Evolutionary conservation across 2,113 vertebrate species (phyloP), one percentile per base, ranked within the genome.

Genomic region (Herpetotheres cachinnans): DNA sequence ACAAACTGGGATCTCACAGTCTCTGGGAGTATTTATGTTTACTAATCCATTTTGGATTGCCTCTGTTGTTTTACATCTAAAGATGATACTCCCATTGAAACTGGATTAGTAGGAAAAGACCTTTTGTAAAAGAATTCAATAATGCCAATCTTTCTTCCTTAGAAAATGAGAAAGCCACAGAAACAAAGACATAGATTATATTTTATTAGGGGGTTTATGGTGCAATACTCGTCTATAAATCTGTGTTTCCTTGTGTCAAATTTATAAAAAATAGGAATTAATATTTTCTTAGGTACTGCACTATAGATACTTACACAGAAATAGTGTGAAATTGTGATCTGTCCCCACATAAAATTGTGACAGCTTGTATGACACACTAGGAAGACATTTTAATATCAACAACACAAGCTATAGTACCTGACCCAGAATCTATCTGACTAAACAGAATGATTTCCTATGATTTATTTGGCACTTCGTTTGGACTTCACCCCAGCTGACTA

Each of bases 1-100:
- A 55, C 46, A 90, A 93, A 93, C 24, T 50, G 30, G 65, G 40
- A 81, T 92, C 69, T 81, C 70, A 69, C 2, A 5, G 49, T 55
- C 69, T 92, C 50, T 59, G 54, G 38, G 54, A 95, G 77, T 65
- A 82, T 74, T 92, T 89, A 44, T 88, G 70, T 56, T 82, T 77
- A n/a, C 36, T 94, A 94, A 94, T 83, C 67, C 52, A 61, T 81
- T 67, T 66, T 85, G 79, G 61, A 70, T 27, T 79, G 29, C 24
- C 47, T 92, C 32, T 73, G 90, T 94, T 77, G 50, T 86, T 89
- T 97, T 95, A 62, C 44, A 52, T n/a, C 52, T 62, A 80, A 89
- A 84, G 86, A 69, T 44, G 47, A 46, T 27, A 70, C 21, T 47
- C 11, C 36, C 1, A 0, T n/a, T 44, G 42, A 94, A 97, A 93